These are phyloP conservation scores for Chaetodon auriga DNA, from an alignment of 2,113 vertebrate genomes.

Conservation along the genomic window DNA sequence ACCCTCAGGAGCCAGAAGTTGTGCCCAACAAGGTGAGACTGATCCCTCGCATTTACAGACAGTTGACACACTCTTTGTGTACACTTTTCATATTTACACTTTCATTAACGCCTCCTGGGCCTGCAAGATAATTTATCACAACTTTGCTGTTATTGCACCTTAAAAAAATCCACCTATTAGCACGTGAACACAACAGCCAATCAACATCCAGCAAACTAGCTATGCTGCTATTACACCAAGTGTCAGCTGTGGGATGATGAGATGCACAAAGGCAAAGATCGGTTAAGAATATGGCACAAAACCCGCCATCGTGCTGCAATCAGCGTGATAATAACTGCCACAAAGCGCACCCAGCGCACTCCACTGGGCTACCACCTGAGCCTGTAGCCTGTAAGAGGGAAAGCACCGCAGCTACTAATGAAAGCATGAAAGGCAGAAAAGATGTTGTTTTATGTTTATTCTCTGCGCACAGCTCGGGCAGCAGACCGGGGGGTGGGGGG, in stretches of 20 bases:
- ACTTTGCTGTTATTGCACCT: not conserved
- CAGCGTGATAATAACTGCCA: not conserved
- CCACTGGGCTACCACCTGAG: not conserved
- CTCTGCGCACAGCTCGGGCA: not conserved
- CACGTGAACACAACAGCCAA: not conserved
- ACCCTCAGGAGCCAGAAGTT: conserved; percentile 43
- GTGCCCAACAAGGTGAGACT: conserved; percentile 44
- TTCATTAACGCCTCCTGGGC: not conserved
- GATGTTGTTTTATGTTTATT: conserved; percentile 1
- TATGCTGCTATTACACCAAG: no score
- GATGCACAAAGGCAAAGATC: not conserved
- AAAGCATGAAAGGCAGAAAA: conserved; percentile 10
- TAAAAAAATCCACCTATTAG: not conserved
- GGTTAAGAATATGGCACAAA: not conserved
- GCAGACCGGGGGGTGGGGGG: not conserved
- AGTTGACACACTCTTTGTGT: conserved; percentile 7
- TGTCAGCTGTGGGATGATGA: not conserved
- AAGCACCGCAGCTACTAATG: not conserved
- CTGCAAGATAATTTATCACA: not conserved
- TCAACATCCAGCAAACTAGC: not conserved
- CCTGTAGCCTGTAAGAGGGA: not conserved
- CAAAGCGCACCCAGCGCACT: not conserved
- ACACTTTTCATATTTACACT: conserved; percentile 27
- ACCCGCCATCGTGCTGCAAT: not conserved
- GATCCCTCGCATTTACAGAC: conserved; percentile 32